Conservation (phyloP, 2,888 invertebrate species). For the Cynaeus angustus region DNA sequence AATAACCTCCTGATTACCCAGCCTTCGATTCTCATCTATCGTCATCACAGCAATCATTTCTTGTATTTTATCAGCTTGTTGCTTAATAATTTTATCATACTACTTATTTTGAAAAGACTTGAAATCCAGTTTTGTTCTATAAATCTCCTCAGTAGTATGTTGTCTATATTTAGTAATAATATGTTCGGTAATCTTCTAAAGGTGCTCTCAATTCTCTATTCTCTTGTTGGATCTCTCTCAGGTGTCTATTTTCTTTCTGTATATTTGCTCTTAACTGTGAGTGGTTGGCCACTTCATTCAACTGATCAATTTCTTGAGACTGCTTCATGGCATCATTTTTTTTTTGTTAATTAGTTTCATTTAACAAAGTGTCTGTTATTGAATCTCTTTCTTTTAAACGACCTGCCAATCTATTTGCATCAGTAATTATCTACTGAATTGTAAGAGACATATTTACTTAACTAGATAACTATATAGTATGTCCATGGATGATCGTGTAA, state of each 20-base stretch:
- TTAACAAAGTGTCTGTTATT: constrained; percentile 88
- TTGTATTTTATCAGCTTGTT: constrained; percentile 90
- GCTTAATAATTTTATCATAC: constrained; percentile 69
- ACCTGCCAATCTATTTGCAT: constrained; percentile 90
- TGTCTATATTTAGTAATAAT: constrained; percentile 96
- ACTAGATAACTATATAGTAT: constrained; percentile 51
- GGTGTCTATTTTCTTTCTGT: constrained; percentile 91
- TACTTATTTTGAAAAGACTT: constrained; percentile 81
- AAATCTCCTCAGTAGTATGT: constrained; percentile 89
- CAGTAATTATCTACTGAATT: constrained; percentile 91
- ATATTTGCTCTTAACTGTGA: constrained; percentile 92
- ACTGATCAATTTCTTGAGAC: constrained; percentile 92
- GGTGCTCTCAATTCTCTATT: constrained; percentile 93
- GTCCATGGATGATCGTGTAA: no score
- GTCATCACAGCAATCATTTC: constrained; percentile 97
- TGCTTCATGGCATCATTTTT: constrained; percentile 97
- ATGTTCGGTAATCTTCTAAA: constrained; percentile 95
- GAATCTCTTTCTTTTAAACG: constrained; percentile 93
- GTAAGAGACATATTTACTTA: constrained; percentile 87
- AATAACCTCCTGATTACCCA: constrained; percentile 85
- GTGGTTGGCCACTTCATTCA: constrained; percentile 92
- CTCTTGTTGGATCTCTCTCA: constrained; percentile 93
- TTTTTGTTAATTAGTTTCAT: constrained; percentile 91
- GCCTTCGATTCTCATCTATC: constrained; percentile 85
- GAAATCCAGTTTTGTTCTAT: constrained; percentile 85